Evolutionary conservation across 2,888 invertebrate species (phyloP), one percentile per base, ranked within the genome.

Genomic region (Nymphalis polychloros): DNA sequence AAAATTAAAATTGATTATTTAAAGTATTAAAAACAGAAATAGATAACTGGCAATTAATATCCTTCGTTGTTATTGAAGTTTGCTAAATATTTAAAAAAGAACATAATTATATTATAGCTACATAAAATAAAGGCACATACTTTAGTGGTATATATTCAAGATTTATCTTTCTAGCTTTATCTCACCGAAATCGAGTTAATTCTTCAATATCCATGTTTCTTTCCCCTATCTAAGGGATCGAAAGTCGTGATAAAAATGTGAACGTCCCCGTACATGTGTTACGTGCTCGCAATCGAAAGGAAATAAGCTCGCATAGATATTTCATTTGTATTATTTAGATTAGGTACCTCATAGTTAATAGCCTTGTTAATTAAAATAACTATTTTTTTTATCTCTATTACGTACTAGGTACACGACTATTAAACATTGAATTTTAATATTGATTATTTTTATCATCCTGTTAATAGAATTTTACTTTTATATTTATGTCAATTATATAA

Each of bases 221-320:
- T 77, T 75, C 75, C 77, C 72, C 71, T 71, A 73, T 75, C 70
- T 73, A 74, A 70, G 72, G 79, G 77, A 79, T 79, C 79, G 76
- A 74, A 75, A 77, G 74, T 81, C 82, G 81, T 81, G 81, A 83
- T 81, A 79, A 79, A 83, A 84, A 81, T 81, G 76, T 76, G 76
- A 81, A 82, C 79, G 79, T 77, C 80, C 77, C 78, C 77, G 77
- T 79, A 80, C 78, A 79, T 77, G 75, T 73, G 76, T 76, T 75
- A 72, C 69, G 75, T 75, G 59, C 52, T 20, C 17, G 60, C 62
- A 64, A 64, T 59, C 59, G 35, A 57, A 62, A 60, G 61, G 59
- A 55, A 62, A 70, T 67, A 68, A 48, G 57, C 59, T 46, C 20
- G 59, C 60, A 69, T 41, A 62, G 52, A 48, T 48, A 48, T 60